phyloP scores from a whole-genome alignment of 1,140 invertebrate genomes.

The Babylonia areolata region DNA sequence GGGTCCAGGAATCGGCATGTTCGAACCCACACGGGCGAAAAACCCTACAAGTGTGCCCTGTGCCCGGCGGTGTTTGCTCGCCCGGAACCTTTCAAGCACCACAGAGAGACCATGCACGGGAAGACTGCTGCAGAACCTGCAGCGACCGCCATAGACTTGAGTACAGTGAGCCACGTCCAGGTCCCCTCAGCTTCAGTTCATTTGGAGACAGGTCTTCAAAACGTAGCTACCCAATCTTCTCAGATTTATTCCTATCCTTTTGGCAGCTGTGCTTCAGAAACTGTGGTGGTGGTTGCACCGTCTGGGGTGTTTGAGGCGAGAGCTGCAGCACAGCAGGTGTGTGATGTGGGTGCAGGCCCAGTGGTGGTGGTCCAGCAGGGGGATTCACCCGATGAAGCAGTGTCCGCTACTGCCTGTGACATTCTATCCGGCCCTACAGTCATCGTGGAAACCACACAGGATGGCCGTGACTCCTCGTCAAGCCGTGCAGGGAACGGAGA shows the following conservation, averaged over 20 bases:
- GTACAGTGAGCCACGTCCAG: neutral
- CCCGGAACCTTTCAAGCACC: neutral
- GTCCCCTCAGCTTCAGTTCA: neutral
- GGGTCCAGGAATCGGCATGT: neutral
- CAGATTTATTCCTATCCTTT: neutral
- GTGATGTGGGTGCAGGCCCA: neutral
- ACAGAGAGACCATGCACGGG: neutral
- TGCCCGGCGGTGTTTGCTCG: slow-evolving; percentile 22
- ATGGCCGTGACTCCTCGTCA: neutral
- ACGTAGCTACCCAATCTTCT: neutral
- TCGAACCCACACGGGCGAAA: slow-evolving; percentile 34
- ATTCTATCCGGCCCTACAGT: neutral
- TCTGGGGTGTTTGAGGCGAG: neutral
- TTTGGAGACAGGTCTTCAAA: neutral
- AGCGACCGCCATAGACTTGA: too few species aligned
- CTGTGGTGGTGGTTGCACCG: neutral
- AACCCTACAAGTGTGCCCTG: slow-evolving; percentile 16
- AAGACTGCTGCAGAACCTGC: neutral
- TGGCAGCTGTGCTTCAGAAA: neutral
- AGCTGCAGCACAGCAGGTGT: neutral
- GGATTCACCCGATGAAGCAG: neutral
- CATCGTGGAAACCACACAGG: neutral
- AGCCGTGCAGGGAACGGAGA: neutral
- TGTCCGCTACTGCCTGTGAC: neutral
- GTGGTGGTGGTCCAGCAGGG: neutral